A percentile compares a stretch with the other conserved stretches of the same genome.
Conservation (phyloP, 2,888 invertebrate genomes). For the Thymelicus lineola region DNA sequence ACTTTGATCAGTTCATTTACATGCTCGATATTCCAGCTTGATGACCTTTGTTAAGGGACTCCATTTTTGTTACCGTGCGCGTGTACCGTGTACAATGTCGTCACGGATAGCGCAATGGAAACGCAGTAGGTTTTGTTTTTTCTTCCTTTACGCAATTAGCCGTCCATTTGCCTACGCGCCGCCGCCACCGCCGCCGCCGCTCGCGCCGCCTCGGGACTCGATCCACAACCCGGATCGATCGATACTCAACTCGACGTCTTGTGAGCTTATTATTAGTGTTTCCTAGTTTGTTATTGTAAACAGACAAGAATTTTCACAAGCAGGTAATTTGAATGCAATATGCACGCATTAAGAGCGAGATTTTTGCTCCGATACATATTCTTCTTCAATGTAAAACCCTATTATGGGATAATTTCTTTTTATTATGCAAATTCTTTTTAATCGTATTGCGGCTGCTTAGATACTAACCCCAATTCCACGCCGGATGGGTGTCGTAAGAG, state of each 20-base stretch:
- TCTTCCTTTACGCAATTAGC: conserved; percentile 59
- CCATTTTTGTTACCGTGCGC: neutral
- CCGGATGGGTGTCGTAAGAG: no score
- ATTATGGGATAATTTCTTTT: no score
- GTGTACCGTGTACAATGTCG: no score
- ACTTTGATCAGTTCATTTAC: no score
- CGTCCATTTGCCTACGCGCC: conserved; percentile 67
- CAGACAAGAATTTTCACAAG: conserved; percentile 14
- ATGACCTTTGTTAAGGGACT: no score
- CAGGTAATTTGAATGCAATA: neutral
- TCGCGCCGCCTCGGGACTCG: conserved; percentile 48
- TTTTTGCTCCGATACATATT: neutral
- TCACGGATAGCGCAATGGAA: conserved; percentile 7
- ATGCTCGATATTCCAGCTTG: no score
- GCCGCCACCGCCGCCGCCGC: conserved; percentile 20
- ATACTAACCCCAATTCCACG: no score
- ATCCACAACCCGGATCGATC: conserved; percentile 46
- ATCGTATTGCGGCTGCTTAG: no score
- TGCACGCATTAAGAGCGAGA: neutral
- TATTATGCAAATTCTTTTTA: no score
- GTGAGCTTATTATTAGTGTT: conserved; percentile 21
- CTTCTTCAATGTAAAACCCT: no score
- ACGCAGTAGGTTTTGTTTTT: conserved; percentile 14
- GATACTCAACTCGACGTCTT: conserved; percentile 35
- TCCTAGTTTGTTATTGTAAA: conserved; percentile 35